These are phyloP conservation scores for Ditula angustiorana DNA, from an alignment of 2,888 invertebrate species.

Conservation along the genomic window DNA sequence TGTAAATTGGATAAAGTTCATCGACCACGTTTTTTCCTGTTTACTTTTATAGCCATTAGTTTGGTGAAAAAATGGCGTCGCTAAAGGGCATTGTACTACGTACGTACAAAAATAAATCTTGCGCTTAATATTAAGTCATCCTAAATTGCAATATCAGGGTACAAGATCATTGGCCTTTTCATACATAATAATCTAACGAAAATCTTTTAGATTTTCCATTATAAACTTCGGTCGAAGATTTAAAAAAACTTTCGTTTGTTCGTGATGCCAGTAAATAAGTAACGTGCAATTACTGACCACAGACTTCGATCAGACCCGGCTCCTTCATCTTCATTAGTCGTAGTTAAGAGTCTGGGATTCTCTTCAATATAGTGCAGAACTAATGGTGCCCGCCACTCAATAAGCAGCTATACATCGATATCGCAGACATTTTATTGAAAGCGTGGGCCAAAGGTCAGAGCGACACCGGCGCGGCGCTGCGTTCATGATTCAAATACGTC, in stretches of 20 bases:
- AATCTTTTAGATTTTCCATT: neutral
- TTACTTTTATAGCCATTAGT: neutral
- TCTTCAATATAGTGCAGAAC: neutral
- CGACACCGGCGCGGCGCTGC: constrained; percentile 38
- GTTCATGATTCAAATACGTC: constrained; percentile 49
- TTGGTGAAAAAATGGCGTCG: neutral
- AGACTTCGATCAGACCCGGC: neutral
- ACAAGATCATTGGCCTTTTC: neutral
- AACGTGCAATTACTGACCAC: neutral
- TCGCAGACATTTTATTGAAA: constrained; percentile 33
- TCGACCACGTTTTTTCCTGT: neutral
- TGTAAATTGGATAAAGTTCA: constrained; percentile 7
- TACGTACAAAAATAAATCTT: neutral
- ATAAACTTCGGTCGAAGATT: too few species aligned
- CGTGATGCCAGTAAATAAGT: neutral
- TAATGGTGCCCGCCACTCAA: neutral
- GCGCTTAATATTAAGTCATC: constrained; percentile 6
- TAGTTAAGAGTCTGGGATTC: neutral
- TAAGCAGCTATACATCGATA: constrained; percentile 17
- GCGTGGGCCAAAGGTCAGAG: constrained; percentile 56
- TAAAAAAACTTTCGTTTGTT: neutral
- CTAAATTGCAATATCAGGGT: neutral
- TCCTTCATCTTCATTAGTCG: neutral
- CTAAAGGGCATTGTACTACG: neutral
- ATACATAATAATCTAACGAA: neutral